These are phyloP conservation scores for Cheilosia vulpina DNA, from an alignment of 2,888 invertebrate genomes.

Conservation along the genomic window DNA sequence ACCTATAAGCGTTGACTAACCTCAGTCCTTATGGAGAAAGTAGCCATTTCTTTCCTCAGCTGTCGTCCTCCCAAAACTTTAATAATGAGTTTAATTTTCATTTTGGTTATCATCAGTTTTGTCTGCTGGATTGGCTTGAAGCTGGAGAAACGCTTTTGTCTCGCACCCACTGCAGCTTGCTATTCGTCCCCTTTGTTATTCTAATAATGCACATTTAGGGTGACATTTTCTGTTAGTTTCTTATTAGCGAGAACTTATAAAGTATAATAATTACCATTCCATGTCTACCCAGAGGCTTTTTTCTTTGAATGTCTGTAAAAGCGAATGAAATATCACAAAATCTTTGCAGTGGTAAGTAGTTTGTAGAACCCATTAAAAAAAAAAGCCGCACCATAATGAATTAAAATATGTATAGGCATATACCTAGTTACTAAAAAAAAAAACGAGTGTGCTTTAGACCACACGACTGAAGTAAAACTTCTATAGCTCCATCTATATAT, in stretches of 20 bases:
- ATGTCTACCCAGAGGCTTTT: neutral
- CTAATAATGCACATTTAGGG: slow-evolving; percentile 36
- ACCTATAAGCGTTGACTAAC: slow-evolving; percentile 46
- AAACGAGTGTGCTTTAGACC: too few species aligned
- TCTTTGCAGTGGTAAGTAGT: too few species aligned
- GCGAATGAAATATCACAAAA: too few species aligned
- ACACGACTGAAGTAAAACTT: too few species aligned
- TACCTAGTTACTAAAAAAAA: too few species aligned
- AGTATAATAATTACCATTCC: slow-evolving; percentile 31
- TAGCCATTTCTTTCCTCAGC: slow-evolving; percentile 59
- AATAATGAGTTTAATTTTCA: slow-evolving; percentile 73
- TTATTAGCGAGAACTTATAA: slow-evolving; percentile 4
- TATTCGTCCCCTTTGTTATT: slow-evolving; percentile 17
- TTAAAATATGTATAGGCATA: too few species aligned
- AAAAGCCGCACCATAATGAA: too few species aligned
- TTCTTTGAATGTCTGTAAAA: neutral
- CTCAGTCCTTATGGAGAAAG: slow-evolving; percentile 49
- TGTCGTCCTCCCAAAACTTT: slow-evolving; percentile 66
- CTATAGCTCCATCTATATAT: too few species aligned
- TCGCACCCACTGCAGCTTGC: slow-evolving; percentile 11
- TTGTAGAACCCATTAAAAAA: too few species aligned
- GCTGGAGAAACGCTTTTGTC: slow-evolving; percentile 20
- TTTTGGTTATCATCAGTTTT: slow-evolving; percentile 69
- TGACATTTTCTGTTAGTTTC: slow-evolving; percentile 34
- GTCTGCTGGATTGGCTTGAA: slow-evolving; percentile 46